These are phyloP conservation scores for Pangasius mekongensis DNA, from an alignment of 2,797 vertebrate species.

Conservation along the genomic window DNA sequence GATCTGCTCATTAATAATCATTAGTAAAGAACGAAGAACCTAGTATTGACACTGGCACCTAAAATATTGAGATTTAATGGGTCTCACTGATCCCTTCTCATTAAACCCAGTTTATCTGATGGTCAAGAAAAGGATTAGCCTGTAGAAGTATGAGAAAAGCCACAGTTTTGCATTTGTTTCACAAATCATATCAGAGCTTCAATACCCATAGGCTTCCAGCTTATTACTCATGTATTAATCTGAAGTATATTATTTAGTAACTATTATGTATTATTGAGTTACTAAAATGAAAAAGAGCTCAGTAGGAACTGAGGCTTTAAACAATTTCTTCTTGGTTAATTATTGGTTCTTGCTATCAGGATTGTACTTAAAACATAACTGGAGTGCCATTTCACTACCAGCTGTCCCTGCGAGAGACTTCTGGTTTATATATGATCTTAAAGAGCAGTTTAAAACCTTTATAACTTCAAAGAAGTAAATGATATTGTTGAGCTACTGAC, in stretches of 20 bases:
- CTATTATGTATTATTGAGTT: neutral
- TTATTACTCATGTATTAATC: neutral
- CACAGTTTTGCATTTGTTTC: neutral
- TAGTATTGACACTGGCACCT: neutral
- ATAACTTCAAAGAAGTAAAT: neutral
- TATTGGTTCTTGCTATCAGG: neutral
- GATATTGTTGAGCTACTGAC: neutral
- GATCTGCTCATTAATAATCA: slow-evolving; percentile 4
- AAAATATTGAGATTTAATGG: neutral
- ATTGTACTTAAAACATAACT: slow-evolving; percentile 10
- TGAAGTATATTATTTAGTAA: neutral
- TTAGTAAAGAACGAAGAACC: slow-evolving; percentile 7
- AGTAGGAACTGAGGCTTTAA: neutral
- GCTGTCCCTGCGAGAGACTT: neutral
- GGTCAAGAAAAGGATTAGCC: neutral
- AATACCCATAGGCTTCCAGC: neutral
- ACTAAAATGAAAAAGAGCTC: neutral
- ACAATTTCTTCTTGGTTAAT: neutral
- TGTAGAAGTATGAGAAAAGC: neutral
- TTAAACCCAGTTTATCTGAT: neutral
- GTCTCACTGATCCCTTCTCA: neutral
- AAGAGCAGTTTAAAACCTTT: neutral
- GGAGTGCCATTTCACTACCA: neutral
- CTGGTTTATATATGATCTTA: too few species aligned
- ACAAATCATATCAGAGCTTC: neutral